Evolutionary conservation across 2,888 invertebrate species (phyloP), one percentile per base, ranked within the genome.

Genomic region (Caenorhabditis becei): DNA sequence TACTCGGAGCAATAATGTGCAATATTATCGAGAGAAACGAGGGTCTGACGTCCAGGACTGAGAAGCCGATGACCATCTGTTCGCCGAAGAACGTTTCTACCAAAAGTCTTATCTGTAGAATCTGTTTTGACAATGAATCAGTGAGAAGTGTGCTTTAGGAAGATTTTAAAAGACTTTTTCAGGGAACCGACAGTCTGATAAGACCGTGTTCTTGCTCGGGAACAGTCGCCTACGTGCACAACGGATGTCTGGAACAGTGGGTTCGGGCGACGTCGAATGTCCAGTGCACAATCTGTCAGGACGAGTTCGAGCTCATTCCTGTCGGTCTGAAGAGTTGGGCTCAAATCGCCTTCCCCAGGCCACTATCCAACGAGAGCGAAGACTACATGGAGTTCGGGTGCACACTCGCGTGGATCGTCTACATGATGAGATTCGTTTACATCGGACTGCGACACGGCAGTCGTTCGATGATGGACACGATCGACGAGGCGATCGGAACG

Each of bases 171-270:
- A 1, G 8, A 23, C 20, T n/a, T 37, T 65, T 69, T 23, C 2
- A 65, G 63, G n/a, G 28, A 14, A 51, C 28, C 20, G 67, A 79
- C 53, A 28, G 26, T 11, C 62, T 86, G 11, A 82, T 86, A 51
- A 69, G 67, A 26, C 86, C 86, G 26, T 86, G 86, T 47, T 56
- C 74, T 0, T 86, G 86, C 54, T 58, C 66, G 23, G 86, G 86
- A 18, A 74, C 84, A 1, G 83, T 85, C 24, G 83, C 81, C 8
- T 80, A 47, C 53, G 83, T 84, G 49, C 86, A 86, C 70, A 71
- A 62, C 20, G 32, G 32, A 7, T 86, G 86, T 59, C 65, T 86
- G 14, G 75, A 83, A 47, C 65, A 47, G 63, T 85, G 85, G 86
- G 85, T 84, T 23, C 62, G 72, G 5, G 74, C 80, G 2, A 85